phyloP scores from a whole-genome alignment of 2,113 vertebrate species.

The Edolisoma coerulescens region DNA sequence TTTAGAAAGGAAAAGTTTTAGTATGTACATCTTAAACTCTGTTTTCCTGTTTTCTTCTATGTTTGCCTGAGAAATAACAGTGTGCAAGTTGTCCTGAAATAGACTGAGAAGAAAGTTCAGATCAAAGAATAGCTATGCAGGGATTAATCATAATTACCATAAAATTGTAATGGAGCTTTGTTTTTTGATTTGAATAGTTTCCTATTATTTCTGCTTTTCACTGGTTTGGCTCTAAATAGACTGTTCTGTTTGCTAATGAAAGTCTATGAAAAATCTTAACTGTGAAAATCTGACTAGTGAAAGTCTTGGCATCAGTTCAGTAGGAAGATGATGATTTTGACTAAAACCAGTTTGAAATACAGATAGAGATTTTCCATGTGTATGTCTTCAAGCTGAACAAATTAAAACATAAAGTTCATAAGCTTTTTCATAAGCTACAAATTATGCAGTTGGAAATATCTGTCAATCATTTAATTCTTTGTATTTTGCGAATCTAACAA shows the following conservation, averaged over 20 bases:
- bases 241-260: conserved; percentile 5
- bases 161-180: not conserved
- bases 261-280: not conserved
- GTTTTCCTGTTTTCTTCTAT: not conserved
- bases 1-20: not conserved
- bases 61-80: not conserved
- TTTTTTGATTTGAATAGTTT: not conserved
- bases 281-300: not conserved
- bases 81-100: not conserved
- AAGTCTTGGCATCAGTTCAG: not conserved
- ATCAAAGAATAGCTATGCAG: not conserved
- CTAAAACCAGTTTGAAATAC: not conserved
- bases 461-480: not conserved
- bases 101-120: not conserved
- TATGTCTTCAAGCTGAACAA: not conserved
- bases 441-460: not conserved
- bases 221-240: not conserved
- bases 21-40: not conserved
- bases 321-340: not conserved
- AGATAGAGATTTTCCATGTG: not conserved
- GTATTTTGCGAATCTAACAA: not conserved
- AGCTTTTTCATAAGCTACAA: not conserved
- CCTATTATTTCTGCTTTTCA: conserved; percentile 18
- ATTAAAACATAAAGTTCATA: not conserved
- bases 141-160: not conserved